Base-by-base conservation (phyloP, 2,888 invertebrate genomes). In the Sialis fuliginosa region DNA sequence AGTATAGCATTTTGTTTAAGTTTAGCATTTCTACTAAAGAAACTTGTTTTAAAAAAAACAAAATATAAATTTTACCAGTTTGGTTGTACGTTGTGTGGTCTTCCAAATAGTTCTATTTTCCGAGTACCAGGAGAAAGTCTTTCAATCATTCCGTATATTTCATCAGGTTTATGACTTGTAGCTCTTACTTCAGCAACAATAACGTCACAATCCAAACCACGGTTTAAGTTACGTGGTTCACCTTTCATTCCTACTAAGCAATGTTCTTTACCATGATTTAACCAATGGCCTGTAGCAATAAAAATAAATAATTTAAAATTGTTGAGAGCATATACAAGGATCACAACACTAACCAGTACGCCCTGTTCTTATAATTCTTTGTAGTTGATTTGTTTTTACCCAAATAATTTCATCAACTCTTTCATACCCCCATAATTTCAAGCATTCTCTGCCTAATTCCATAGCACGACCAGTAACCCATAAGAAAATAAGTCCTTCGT, bases 341-440 rank as follows among this genome's bases (percentile, higher is more conserved):
- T 22, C 22, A 22, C 22, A 22, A 22, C 2, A 22, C 22, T 22
- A 22, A 22, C 22, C 22, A 0, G 96, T 96, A 47, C 96, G 72
- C 0, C 97, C 97, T 0, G 97, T 97, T 33, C 96, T 72, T 56
- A 97, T 97, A 56, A 97, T 96, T 49, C 96, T 70, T 62, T 97
- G 97, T 50, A 97, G 67, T 62, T 97, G 97, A 67, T 97, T 97
- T 0, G 96, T 97, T 69, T 97, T 97, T 47, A 97, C 96, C 97
- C 97, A 97, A 57, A 97, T 96, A 39, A 97, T 77, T 62, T 97
- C 97, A 62, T 97, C 96, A 2, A 93, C 90, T 43, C 95, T 74
- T 59, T 92, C 89, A 60, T 97, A 96, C 7, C 96, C 96, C 97
- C 96, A 97, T 8, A 95, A 66, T 58, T 91, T 87, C 9, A 97